Evolutionary conservation across 2,888 invertebrate genomes (phyloP).

Genomic region (Erebia palarica): DNA sequence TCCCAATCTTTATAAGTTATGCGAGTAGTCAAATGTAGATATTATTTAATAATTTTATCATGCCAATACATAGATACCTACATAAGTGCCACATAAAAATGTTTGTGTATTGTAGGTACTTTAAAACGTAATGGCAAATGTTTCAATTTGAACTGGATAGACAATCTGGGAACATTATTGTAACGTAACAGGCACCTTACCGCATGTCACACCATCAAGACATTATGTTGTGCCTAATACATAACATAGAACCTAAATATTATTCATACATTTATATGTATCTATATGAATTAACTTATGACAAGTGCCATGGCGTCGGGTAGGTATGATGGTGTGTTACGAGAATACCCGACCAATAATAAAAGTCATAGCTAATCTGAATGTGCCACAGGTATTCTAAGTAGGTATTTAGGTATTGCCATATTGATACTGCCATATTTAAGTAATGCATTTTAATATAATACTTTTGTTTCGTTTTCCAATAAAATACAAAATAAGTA

Average conservation of each 20-base stretch:
- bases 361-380: too few relatives aligned
- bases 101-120: not conserved
- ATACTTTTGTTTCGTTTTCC: not conserved
- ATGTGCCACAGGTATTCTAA: not conserved
- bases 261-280: too few relatives aligned
- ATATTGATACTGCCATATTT: slow-evolving; percentile 11
- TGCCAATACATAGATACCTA: slow-evolving; percentile 7
- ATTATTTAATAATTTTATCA: slow-evolving; percentile 10
- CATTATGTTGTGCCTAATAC: too few relatives aligned
- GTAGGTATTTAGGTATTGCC: not conserved
- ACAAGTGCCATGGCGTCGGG: too few relatives aligned
- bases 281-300: too few relatives aligned
- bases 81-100: not conserved
- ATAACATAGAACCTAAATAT: too few relatives aligned
- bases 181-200: too few relatives aligned
- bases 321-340: too few relatives aligned
- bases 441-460: not conserved
- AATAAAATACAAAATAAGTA: not conserved
- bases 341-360: too few relatives aligned
- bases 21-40: slow-evolving; percentile 27
- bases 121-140: not conserved
- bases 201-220: too few relatives aligned
- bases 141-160: not conserved
- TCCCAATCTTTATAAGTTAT: slow-evolving; percentile 8
- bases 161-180: not conserved